Conservation (phyloP, 2,888 invertebrate species). For the Plagodis dolabraria region DNA sequence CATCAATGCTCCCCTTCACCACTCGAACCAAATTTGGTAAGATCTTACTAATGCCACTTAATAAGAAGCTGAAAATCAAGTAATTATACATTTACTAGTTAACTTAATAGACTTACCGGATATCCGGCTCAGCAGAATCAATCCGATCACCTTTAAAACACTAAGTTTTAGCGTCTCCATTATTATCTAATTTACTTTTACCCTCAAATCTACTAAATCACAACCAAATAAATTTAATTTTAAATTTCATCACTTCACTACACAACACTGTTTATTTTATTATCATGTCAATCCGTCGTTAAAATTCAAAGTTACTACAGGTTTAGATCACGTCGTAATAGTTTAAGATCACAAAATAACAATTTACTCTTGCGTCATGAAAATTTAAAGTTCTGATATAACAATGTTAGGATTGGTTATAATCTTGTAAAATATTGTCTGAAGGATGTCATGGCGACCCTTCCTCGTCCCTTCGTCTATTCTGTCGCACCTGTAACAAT, state of each 20-base stretch:
- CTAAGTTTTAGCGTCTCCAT: conserved; percentile 62
- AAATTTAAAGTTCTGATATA: conserved; percentile 7
- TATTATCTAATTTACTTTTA: conserved; percentile 36
- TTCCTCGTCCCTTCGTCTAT: conserved; percentile 33
- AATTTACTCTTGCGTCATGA: not conserved
- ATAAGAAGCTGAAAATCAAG: too few relatives aligned
- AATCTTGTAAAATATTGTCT: conserved; percentile 28
- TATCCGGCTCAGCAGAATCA: conserved; percentile 65
- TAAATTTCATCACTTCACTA: conserved; percentile 39
- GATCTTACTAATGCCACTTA: too few relatives aligned
- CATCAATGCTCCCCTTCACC: too few relatives aligned
- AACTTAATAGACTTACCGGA: conserved; percentile 56
- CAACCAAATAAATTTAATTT: conserved; percentile 40
- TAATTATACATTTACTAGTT: not conserved
- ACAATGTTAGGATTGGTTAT: conserved; percentile 15
- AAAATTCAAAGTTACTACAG: not conserved
- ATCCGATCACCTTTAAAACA: conserved; percentile 50
- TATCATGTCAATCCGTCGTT: not conserved
- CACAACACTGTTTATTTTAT: conserved; percentile 14
- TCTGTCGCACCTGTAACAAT: conserved; percentile 64
- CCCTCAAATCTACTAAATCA: conserved; percentile 28
- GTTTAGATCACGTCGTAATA: not conserved
- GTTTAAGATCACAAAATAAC: not conserved
- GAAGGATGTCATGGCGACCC: conserved; percentile 39
- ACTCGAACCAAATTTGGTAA: too few relatives aligned